Conservation (phyloP, 2,113 vertebrate genomes). For the Sapayoa aenigma region DNA sequence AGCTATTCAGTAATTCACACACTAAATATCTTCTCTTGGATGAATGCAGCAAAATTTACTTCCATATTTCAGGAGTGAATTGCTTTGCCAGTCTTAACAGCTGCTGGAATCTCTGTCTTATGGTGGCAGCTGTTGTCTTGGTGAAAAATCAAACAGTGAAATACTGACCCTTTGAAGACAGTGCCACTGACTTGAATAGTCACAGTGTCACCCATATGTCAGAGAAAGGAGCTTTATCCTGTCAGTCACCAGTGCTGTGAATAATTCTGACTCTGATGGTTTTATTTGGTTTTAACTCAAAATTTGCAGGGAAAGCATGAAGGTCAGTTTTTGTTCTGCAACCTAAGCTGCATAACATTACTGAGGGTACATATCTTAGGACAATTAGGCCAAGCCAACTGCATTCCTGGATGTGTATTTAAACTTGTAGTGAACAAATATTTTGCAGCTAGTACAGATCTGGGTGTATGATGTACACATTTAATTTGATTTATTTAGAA, state of each 20-base stretch:
- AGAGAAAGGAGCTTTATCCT: constrained; percentile 10
- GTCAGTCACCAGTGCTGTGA: constrained; percentile 24
- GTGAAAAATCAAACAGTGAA: constrained; percentile 39
- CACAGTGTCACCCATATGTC: background rate
- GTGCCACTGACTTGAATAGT: constrained; percentile 34
- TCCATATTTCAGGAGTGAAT: background rate
- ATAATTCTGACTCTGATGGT: background rate
- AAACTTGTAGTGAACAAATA: background rate
- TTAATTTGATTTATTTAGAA: background rate
- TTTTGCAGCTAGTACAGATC: background rate
- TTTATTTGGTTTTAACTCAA: constrained; percentile 22
- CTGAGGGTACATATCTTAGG: background rate
- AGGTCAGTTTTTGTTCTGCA: background rate
- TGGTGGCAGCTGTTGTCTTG: constrained; percentile 54
- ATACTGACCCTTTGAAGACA: constrained; percentile 46
- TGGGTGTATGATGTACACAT: background rate
- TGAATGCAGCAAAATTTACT: background rate
- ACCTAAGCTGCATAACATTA: background rate
- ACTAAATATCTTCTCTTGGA: background rate
- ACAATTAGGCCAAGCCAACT: background rate
- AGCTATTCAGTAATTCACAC: background rate
- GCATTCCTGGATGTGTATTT: background rate
- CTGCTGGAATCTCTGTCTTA: constrained; percentile 23
- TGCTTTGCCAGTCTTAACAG: constrained; percentile 12
- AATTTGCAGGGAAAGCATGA: background rate